Conservation (phyloP, 1,140 invertebrate genomes). For the Apis laboriosa region DNA sequence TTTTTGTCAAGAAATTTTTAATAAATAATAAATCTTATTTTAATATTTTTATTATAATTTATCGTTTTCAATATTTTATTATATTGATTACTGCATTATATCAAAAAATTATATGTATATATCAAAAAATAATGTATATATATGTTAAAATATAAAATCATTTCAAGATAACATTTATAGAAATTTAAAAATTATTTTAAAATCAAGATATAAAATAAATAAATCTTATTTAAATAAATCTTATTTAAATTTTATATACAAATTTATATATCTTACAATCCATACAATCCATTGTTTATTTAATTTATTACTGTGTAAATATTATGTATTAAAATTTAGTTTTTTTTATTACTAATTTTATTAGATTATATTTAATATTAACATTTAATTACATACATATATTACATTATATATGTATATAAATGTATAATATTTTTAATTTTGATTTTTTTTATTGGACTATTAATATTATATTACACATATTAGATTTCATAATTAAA, state of each 20-base stretch:
- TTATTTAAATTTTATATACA: not conserved
- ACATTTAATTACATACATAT: too few species aligned
- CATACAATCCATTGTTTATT: too few species aligned
- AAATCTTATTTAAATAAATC: not conserved
- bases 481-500: not conserved
- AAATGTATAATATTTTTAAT: too few species aligned
- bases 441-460: too few species aligned
- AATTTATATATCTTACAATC: too few species aligned
- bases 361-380: too few species aligned
- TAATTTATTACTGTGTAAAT: too few species aligned
- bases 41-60: not conserved
- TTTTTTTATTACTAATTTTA: too few species aligned
- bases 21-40: not conserved
- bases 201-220: not conserved
- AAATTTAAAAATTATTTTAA: too few species aligned
- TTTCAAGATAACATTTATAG: too few species aligned
- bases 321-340: not conserved
- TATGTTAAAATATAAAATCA: not conserved
- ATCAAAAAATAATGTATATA: not conserved
- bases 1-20: not conserved
- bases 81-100: not conserved
- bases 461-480: not conserved
- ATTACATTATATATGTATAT: too few species aligned
- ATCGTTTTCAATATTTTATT: not conserved
- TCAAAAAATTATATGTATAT: not conserved